Percentiles rank a stretch among this genome's conserved stretches.
Conservation (phyloP, 2,113 vertebrate species). For the Urocitellus parryii region DNA sequence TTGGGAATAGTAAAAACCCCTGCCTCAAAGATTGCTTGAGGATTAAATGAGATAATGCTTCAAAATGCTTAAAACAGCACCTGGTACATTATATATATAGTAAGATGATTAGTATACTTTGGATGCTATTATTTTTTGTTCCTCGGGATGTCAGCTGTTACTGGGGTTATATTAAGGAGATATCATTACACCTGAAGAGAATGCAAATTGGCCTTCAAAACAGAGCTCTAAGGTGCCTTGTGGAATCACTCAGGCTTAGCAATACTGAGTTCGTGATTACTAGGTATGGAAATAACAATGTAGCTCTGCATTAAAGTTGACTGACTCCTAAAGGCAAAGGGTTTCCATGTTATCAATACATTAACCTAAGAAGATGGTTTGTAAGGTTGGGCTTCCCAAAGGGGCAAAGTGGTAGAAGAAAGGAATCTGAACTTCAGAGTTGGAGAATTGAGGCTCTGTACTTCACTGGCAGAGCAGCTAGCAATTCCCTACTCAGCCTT, state of each 20-base stretch:
- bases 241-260: background rate
- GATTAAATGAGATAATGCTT: background rate
- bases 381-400: background rate
- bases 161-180: background rate
- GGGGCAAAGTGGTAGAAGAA: background rate
- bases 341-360: background rate
- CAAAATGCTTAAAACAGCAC: background rate
- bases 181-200: background rate
- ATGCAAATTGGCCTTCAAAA: background rate
- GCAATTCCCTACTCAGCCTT: background rate
- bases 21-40: background rate
- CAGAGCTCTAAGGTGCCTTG: background rate
- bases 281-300: background rate
- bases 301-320: background rate
- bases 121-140: slow-evolving; percentile 9
- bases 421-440: background rate
- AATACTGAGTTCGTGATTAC: background rate
- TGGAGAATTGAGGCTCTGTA: background rate
- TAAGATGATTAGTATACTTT: background rate
- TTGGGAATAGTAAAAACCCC: background rate
- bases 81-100: too few species aligned
- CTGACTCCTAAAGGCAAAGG: background rate
- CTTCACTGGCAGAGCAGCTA: background rate
- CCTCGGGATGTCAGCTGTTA: background rate
- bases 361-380: background rate